phyloP scores from a whole-genome alignment of 2,797 vertebrate genomes.

The Lepus oiostolus region DNA sequence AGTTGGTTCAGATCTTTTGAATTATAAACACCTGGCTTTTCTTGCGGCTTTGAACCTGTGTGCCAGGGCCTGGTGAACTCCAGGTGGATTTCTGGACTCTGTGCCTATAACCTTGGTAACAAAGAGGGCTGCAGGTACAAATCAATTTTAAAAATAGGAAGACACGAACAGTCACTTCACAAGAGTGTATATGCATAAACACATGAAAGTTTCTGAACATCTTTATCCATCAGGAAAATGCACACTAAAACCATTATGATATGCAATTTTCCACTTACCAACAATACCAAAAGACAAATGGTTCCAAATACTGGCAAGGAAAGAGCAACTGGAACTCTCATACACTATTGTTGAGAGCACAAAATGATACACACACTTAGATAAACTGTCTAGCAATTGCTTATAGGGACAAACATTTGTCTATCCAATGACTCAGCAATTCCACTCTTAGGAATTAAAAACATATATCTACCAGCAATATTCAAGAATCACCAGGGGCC shows the following conservation, averaged over 20 bases:
- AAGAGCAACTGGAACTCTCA: slow-evolving; percentile 7
- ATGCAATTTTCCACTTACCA: slow-evolving; percentile 36
- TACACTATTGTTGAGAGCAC: not conserved
- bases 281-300: slow-evolving; percentile 56
- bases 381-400: slow-evolving; percentile 33
- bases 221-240: slow-evolving; percentile 53
- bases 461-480: not conserved
- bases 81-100: slow-evolving; percentile 16
- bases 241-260: slow-evolving; percentile 57
- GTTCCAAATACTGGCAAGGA: slow-evolving; percentile 37
- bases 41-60: slow-evolving; percentile 34
- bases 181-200: slow-evolving; percentile 51
- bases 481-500: not conserved
- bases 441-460: slow-evolving; percentile 37
- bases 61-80: slow-evolving; percentile 39
- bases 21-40: slow-evolving; percentile 6
- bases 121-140: slow-evolving; percentile 9
- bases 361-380: slow-evolving; percentile 24
- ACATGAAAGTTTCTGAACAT: slow-evolving; percentile 27
- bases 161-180: slow-evolving; percentile 2
- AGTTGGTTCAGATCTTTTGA: not conserved
- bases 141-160: slow-evolving; percentile 47
- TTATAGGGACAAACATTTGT: not conserved
- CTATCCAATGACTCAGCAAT: slow-evolving; percentile 33
- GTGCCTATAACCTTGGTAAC: slow-evolving; percentile 9